Base-by-base conservation (phyloP, 2,797 vertebrate species). In the Mormyrops attenuatus region DNA sequence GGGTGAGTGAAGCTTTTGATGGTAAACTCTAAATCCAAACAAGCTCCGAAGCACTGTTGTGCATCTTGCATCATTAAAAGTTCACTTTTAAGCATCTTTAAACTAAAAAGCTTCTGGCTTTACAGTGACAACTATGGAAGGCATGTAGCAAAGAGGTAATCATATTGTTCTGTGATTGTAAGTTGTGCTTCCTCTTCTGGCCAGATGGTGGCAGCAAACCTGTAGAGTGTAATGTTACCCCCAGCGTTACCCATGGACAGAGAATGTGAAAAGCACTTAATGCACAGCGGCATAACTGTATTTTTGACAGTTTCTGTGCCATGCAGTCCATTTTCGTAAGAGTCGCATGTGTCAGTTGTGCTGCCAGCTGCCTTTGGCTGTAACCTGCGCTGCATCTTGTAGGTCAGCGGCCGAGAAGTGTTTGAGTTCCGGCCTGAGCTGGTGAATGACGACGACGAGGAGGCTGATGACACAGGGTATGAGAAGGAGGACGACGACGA, bases 361-460 rank as follows among this genome's bases (percentile, higher is more conserved):
- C 17, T 80, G 34, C 69, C 69, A 38, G 34, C 20, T 49, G 80
- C 80, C 47, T n/a, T 47, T 1, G 5, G 41, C 49, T 49, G 2
- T 11, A 57, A 3, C 13, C 11, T 52, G 34, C 1, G 0, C 41
- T 17, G 34, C 44, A 85, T 60, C 63, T 13, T 92, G 2, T 50
- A 99, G 98, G 97, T 99, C 88, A 99, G 99, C 55, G 99, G 98
- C 1, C 97, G 98, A 44, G 98, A 99, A 92, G 98, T 99, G 73
- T 99, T 99, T 88, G 98, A 99, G 92, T 99, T 99, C 94, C 96
- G 96, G 3, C 99, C 99, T 0, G 98, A 99, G 92, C 63, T 99
- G 93, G 97, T 99, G 20, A 93, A 98, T 2, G 98, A 98, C 0
- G 98, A 99, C 7, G 99, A 99, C 15, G 98, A 95, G 20, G 99